These are phyloP conservation scores for Epinephelus lanceolatus DNA, from an alignment of 2,113 vertebrate species.

Conservation along the genomic window DNA sequence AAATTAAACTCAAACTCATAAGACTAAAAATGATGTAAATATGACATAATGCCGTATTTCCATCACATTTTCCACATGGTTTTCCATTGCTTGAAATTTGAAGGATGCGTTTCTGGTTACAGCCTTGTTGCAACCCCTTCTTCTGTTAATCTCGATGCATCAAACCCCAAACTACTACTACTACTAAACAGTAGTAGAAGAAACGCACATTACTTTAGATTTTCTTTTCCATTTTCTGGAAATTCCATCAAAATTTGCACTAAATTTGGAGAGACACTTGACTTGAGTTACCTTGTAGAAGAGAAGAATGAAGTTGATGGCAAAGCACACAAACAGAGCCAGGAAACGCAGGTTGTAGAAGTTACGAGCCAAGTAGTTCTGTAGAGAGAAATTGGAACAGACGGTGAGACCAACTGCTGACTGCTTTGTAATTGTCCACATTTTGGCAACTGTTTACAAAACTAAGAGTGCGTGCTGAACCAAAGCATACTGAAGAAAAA, in stretches of 20 bases:
- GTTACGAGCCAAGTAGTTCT: slow-evolving; percentile 97
- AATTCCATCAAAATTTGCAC: not conserved
- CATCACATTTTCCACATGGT: too few species aligned
- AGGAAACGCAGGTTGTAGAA: slow-evolving; percentile 98
- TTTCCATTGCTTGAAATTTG: too few species aligned
- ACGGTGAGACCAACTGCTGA: not conserved
- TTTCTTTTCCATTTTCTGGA: not conserved
- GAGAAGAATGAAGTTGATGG: slow-evolving; percentile 99
- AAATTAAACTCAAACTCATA: too few species aligned
- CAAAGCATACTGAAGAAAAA: not conserved
- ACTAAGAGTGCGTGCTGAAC: not conserved
- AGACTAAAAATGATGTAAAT: too few species aligned
- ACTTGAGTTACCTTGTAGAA: slow-evolving; percentile 94
- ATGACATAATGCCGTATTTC: too few species aligned
- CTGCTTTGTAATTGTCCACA: not conserved
- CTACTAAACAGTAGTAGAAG: not conserved
- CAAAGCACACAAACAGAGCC: slow-evolving; percentile 96
- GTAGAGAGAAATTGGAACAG: slow-evolving; percentile 49
- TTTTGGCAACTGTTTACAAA: not conserved
- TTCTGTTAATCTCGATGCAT: not conserved
- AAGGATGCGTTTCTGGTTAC: too few species aligned
- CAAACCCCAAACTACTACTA: too few species aligned
- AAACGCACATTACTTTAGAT: not conserved
- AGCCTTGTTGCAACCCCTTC: too few species aligned
- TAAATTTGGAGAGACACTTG: not conserved